These are phyloP conservation scores for Picus viridis DNA, from an alignment of 2,797 vertebrate genomes.

Conservation along the genomic window DNA sequence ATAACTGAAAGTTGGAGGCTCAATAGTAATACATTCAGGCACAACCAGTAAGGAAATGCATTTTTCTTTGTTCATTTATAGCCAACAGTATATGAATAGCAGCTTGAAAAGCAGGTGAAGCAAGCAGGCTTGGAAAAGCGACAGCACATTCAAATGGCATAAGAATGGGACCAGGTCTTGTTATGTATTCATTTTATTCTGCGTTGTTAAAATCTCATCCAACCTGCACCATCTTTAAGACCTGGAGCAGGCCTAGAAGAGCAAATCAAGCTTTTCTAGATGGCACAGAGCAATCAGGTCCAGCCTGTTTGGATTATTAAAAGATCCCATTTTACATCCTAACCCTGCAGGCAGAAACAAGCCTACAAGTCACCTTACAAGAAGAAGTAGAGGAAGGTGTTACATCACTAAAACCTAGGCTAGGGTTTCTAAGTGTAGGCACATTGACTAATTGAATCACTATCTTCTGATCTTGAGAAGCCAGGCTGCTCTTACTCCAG, in stretches of 20 bases:
- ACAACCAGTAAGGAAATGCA: slow-evolving; percentile 32
- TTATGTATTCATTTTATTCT: slow-evolving; percentile 53
- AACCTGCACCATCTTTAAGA: slow-evolving; percentile 1
- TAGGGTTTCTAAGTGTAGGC: slow-evolving; percentile 19
- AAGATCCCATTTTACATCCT: slow-evolving; percentile 57
- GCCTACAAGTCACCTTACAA: slow-evolving; percentile 43
- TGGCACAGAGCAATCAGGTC: slow-evolving; percentile 18
- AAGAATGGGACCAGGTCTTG: slow-evolving; percentile 10
- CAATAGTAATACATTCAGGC: slow-evolving; percentile 43
- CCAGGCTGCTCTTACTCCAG: not conserved
- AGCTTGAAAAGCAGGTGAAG: slow-evolving; percentile 34
- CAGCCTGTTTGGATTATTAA: slow-evolving; percentile 41
- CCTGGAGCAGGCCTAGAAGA: slow-evolving; percentile 34
- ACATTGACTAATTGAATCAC: slow-evolving; percentile 37
- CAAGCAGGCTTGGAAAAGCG: slow-evolving; percentile 5
- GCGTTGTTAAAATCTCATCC: slow-evolving; percentile 52
- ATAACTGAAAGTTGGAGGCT: slow-evolving; percentile 54
- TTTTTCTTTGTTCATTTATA: slow-evolving; percentile 25
- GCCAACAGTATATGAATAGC: slow-evolving; percentile 31
- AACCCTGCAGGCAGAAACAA: slow-evolving; percentile 35
- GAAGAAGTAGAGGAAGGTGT: slow-evolving; percentile 8
- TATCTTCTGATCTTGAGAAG: slow-evolving; percentile 23
- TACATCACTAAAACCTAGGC: slow-evolving; percentile 40
- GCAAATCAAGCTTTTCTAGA: slow-evolving; percentile 30
- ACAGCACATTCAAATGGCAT: not conserved